Evolutionary conservation across 2,888 invertebrate genomes (phyloP).

Genomic region (Heterodera filipjevi): DNA sequence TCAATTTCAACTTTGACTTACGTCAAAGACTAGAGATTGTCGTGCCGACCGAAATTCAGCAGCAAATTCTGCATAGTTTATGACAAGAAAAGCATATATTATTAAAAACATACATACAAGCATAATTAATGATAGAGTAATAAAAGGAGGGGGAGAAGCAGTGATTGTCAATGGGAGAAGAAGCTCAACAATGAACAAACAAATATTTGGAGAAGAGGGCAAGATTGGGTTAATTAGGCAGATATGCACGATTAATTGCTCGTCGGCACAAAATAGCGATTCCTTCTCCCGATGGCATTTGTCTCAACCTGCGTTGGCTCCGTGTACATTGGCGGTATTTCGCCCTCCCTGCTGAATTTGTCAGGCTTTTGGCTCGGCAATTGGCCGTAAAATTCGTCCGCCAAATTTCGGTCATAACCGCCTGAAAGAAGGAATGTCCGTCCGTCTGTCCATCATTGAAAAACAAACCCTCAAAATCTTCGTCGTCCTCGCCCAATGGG

Average conservation of each 20-base stretch:
- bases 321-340: background rate
- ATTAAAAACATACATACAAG: too few relatives aligned
- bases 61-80: too few relatives aligned
- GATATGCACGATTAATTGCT: too few relatives aligned
- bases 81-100: too few relatives aligned
- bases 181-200: too few relatives aligned
- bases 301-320: background rate
- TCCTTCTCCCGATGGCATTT: background rate
- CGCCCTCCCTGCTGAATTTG: constrained; percentile 14
- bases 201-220: too few relatives aligned
- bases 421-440: too few relatives aligned
- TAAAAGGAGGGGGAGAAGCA: background rate
- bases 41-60: too few relatives aligned
- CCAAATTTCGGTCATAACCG: constrained; percentile 18
- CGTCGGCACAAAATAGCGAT: background rate
- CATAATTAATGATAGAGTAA: background rate
- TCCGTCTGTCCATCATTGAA: too few relatives aligned
- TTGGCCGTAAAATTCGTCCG: constrained; percentile 29
- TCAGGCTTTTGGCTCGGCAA: constrained; percentile 24
- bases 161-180: background rate
- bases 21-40: too few relatives aligned
- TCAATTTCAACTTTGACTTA: too few relatives aligned
- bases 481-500: constrained; percentile 59
- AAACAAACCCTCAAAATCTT: constrained; percentile 51
- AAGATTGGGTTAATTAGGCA: too few relatives aligned